Percentiles rank a stretch among this genome's conserved stretches.
Conservation (phyloP, 2,113 vertebrate species). For the Siniperca knerii region DNA sequence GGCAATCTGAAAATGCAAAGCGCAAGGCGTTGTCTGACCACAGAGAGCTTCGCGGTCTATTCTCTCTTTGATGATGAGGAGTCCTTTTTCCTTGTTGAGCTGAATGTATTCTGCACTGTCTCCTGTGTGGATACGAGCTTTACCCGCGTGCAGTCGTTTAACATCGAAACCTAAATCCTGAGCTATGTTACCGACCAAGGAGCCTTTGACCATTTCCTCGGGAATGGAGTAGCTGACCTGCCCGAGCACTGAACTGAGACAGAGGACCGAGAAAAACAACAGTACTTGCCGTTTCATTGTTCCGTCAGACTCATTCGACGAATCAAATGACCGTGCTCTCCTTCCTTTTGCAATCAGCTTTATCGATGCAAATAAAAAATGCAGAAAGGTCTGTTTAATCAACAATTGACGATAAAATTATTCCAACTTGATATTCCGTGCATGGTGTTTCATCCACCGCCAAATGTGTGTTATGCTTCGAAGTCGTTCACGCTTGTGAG, state of each 20-base stretch:
- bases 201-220: slow-evolving; percentile 72
- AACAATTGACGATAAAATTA: neutral
- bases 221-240: slow-evolving; percentile 70
- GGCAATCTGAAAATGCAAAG: slow-evolving; percentile 66
- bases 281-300: slow-evolving; percentile 74
- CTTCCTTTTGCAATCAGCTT: neutral
- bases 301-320: slow-evolving; percentile 11
- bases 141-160: slow-evolving; percentile 54
- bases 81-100: slow-evolving; percentile 62
- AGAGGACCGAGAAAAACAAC: slow-evolving; percentile 54
- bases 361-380: neutral
- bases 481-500: neutral
- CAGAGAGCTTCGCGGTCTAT: slow-evolving; percentile 69
- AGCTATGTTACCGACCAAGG: slow-evolving; percentile 65
- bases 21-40: slow-evolving; percentile 62
- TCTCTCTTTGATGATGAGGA: slow-evolving; percentile 59
- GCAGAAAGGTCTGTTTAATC: rapidly evolving
- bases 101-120: slow-evolving; percentile 50
- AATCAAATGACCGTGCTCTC: neutral
- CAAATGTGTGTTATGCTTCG: neutral
- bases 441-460: neutral
- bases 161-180: slow-evolving; percentile 68
- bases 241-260: slow-evolving; percentile 26
- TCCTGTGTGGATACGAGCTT: slow-evolving; percentile 65
- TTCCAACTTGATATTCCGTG: slow-evolving; percentile 2